These are phyloP conservation scores for Anthoscopus minutus DNA, from an alignment of 2,113 vertebrate genomes.

Conservation along the genomic window DNA sequence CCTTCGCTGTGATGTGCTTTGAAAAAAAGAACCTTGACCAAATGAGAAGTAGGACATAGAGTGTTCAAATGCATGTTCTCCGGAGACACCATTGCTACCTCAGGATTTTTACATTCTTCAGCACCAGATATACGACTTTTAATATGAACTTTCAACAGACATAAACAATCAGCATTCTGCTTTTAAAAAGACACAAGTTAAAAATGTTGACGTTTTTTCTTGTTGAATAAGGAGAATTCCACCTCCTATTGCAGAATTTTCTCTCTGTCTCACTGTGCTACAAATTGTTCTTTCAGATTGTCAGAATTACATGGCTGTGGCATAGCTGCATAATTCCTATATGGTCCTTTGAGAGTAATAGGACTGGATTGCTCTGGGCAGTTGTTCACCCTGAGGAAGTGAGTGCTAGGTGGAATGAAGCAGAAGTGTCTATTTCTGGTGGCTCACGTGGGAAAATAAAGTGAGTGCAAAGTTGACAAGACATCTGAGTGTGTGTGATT, in stretches of 20 bases:
- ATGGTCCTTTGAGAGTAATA: neutral
- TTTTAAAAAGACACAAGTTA: neutral
- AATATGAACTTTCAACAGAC: neutral
- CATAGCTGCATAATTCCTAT: neutral
- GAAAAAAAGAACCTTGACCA: neutral
- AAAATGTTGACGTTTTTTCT: neutral
- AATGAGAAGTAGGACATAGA: neutral
- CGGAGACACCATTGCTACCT: neutral
- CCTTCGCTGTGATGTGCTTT: neutral
- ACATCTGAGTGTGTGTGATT: conserved; percentile 17
- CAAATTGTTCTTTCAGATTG: neutral
- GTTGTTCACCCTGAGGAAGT: conserved; percentile 21
- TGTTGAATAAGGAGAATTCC: neutral
- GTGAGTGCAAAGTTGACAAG: conserved; percentile 26
- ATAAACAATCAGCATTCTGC: neutral
- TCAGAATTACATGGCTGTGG: neutral
- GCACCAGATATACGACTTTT: neutral
- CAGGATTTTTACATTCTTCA: neutral
- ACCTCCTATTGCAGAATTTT: neutral
- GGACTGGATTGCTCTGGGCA: neutral
- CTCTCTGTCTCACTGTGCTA: neutral
- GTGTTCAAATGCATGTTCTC: neutral
- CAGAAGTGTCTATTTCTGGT: conserved; percentile 27
- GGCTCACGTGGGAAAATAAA: neutral
- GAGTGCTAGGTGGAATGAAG: conserved; percentile 35